Percentiles rank a stretch among this genome's conserved stretches.
Evolutionary conservation across 2,113 vertebrate genomes (phyloP).

Genomic region (Cinclus mexicanus): DNA sequence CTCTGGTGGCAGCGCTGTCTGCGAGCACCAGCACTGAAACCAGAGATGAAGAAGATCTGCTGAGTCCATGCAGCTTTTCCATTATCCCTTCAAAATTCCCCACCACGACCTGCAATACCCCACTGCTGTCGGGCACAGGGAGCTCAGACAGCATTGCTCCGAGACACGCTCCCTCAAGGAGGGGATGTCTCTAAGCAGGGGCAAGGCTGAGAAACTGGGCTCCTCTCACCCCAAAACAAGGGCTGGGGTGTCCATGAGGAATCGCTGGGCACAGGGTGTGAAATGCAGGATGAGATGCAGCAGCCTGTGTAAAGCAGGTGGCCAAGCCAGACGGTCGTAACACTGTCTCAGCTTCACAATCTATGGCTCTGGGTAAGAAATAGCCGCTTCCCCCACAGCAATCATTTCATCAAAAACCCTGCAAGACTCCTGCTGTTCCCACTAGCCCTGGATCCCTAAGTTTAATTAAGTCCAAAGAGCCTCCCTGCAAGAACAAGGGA

Average conservation of each 20-base stretch:
- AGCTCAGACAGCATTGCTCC: accelerated
- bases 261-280: accelerated
- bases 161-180: accelerated
- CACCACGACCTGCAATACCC: accelerated
- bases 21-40: not conserved
- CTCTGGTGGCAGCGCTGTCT: conserved; percentile 12
- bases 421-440: conserved; percentile 29
- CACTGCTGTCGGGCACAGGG: accelerated
- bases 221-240: not conserved
- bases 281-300: not conserved
- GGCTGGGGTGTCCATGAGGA: not conserved
- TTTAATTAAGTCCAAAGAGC: conserved; percentile 62
- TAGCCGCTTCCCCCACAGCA: not conserved
- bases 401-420: conserved; percentile 39
- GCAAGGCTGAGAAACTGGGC: not conserved
- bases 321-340: not conserved
- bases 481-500: not conserved
- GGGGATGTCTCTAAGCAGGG: not conserved
- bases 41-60: not conserved
- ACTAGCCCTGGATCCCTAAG: conserved; percentile 35
- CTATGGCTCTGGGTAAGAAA: not conserved
- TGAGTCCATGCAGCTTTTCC: not conserved
- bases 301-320: not conserved
- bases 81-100: not conserved
- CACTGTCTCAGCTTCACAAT: not conserved